phyloP scores from a whole-genome alignment of 2,888 invertebrate genomes.

The Limnephilus marmoratus region DNA sequence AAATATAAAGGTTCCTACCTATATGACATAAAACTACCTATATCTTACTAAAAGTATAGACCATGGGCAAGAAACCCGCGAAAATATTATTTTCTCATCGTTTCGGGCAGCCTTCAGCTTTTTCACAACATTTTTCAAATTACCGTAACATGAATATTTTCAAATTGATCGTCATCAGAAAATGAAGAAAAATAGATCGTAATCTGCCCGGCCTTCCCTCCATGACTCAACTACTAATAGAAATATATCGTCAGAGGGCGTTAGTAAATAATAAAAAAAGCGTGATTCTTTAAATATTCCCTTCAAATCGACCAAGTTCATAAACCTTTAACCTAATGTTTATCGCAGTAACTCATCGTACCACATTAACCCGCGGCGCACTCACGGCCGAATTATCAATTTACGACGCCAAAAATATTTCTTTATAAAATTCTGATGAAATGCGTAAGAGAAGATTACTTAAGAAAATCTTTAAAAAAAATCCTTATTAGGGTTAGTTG shows the following conservation, averaged over 20 bases:
- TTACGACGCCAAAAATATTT: too few species aligned
- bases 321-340: not conserved
- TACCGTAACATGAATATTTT: not conserved
- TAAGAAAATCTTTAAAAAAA: too few species aligned
- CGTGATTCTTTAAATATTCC: not conserved
- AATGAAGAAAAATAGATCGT: not conserved
- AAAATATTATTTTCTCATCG: not conserved
- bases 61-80: not conserved
- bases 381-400: too few species aligned
- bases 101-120: not conserved
- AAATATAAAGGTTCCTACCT: too few species aligned
- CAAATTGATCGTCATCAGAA: not conserved
- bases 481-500: too few species aligned
- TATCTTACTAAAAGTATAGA: too few species aligned
- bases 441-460: too few species aligned
- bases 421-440: too few species aligned
- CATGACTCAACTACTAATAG: conserved; percentile 2
- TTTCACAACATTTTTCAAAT: conserved; percentile 2
- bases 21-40: not conserved
- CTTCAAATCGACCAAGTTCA: not conserved
- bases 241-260: not conserved
- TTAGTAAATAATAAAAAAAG: not conserved
- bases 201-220: not conserved
- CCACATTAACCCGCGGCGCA: not conserved
- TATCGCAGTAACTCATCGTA: not conserved